A percentile compares a stretch with the other conserved stretches of the same genome.
These are phyloP conservation scores for Pungitius pungitius DNA, from an alignment of 2,113 vertebrate genomes.

Conservation along the genomic window DNA sequence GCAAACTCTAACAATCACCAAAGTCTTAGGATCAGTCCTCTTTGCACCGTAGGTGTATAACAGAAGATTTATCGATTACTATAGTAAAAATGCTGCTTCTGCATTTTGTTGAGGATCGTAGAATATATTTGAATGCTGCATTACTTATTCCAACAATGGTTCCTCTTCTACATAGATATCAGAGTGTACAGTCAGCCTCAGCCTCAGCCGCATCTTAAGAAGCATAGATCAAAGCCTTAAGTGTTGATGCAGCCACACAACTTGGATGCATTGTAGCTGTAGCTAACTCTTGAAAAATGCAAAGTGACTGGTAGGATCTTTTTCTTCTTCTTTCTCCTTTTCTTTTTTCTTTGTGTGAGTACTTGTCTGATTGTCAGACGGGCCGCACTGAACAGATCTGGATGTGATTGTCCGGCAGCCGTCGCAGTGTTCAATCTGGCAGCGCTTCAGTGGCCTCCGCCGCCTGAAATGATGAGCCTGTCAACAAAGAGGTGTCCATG, in stretches of 20 bases:
- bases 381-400: background rate
- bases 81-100: background rate
- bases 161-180: background rate
- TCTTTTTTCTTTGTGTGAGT: background rate
- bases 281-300: background rate
- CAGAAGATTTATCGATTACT: background rate
- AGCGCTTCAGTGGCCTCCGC: conserved; percentile 31
- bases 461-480: conserved; percentile 40
- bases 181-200: conserved; percentile 9
- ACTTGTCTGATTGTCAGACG: conserved; percentile 1
- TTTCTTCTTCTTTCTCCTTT: too few relatives aligned
- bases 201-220: background rate
- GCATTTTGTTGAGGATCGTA: background rate
- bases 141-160: background rate
- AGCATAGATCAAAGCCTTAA: background rate
- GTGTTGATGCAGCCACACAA: background rate
- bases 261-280: background rate
- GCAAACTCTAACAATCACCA: background rate
- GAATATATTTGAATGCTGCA: background rate
- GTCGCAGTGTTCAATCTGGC: conserved; percentile 17
- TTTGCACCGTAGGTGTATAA: background rate
- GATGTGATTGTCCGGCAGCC: conserved; percentile 5
- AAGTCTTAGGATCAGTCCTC: background rate
- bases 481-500: conserved; percentile 35
- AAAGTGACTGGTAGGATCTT: background rate